phyloP scores from a whole-genome alignment of 2,797 vertebrate genomes.

The Gymnoscopelus microlampas region DNA sequence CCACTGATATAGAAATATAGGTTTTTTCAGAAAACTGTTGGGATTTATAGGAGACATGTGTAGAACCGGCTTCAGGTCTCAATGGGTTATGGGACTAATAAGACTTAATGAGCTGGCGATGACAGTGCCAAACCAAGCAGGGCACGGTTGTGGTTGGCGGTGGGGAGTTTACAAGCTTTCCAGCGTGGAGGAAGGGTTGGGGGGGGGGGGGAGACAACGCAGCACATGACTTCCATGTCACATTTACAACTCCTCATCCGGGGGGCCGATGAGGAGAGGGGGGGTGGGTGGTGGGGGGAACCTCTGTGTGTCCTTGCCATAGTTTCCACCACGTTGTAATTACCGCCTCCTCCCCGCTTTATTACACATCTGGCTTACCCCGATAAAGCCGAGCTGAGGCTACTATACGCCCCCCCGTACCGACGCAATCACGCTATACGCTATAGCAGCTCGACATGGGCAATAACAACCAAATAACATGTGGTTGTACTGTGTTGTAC shows the following conservation, averaged over 20 bases:
- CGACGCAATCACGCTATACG: constrained; percentile 39
- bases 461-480: constrained; percentile 60
- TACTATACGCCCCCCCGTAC: background rate
- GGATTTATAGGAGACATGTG: too few relatives aligned
- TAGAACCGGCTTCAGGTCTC: too few relatives aligned
- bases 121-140: constrained; percentile 58
- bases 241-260: constrained; percentile 65
- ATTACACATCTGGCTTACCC: constrained; percentile 64
- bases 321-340: constrained; percentile 69
- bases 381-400: constrained; percentile 60
- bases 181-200: constrained; percentile 1
- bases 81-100: constrained; percentile 50
- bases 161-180: constrained; percentile 47
- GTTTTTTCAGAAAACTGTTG: too few relatives aligned
- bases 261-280: too few relatives aligned
- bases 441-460: constrained; percentile 58
- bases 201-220: constrained; percentile 11
- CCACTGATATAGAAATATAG: too few relatives aligned
- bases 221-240: constrained; percentile 58
- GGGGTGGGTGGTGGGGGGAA: background rate
- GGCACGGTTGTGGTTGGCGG: background rate
- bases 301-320: constrained; percentile 62
- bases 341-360: constrained; percentile 65
- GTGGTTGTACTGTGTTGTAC: constrained; percentile 12
- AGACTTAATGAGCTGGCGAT: constrained; percentile 60